A percentile compares a stretch with the other conserved stretches of the same genome.
Conservation (phyloP, 2,797 vertebrate species). For the Pantherophis vulpinus region DNA sequence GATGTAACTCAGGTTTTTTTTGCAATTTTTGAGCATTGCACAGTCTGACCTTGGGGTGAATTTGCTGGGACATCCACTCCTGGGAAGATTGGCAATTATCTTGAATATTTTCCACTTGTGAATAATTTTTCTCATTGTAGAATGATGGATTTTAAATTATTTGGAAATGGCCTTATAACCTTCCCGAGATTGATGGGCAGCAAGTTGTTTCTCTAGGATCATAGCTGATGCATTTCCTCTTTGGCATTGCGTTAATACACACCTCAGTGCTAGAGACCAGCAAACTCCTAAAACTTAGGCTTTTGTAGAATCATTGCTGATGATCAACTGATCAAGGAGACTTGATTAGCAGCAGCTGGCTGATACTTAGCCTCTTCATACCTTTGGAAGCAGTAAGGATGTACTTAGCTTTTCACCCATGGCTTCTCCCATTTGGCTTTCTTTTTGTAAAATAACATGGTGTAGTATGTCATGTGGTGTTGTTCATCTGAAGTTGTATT, state of each 20-base stretch:
- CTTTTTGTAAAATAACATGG: neutral
- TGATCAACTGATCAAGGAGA: neutral
- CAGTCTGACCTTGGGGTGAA: neutral
- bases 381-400: neutral
- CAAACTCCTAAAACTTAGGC: neutral
- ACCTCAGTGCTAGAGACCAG: neutral
- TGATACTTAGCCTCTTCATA: neutral
- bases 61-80: neutral
- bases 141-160: neutral
- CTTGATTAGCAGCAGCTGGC: neutral
- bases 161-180: neutral
- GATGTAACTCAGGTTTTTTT: neutral
- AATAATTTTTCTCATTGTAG: neutral
- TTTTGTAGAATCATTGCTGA: neutral
- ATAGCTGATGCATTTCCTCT: neutral
- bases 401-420: neutral
- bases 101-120: neutral
- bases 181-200: neutral
- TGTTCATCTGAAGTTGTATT: neutral
- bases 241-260: neutral
- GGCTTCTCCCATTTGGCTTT: neutral
- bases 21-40: neutral
- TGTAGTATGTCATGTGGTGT: neutral
- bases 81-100: neutral
- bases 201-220: neutral